Base-by-base conservation (phyloP, 1,140 invertebrate species). In the Sarcophaga bullata region DNA sequence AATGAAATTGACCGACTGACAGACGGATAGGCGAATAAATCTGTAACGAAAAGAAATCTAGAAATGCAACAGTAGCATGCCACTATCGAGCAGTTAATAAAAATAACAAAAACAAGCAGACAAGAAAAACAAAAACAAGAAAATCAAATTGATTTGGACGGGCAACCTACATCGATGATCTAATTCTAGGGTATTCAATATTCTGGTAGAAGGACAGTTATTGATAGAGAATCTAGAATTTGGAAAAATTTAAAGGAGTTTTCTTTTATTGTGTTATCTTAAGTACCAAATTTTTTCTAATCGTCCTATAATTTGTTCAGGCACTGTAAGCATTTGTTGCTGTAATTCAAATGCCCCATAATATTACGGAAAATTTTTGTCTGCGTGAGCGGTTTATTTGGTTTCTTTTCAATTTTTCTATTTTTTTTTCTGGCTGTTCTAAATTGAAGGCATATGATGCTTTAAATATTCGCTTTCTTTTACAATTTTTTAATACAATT, bases 51-150 rank as follows among this genome's bases (percentile, higher is more conserved):
- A 76, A 76, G n/a, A 25, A 76, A 75, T 13, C 37, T 10, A 8
- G 54, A 80, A 58, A 17, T 52, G 49, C 49, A 80, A 19, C 78
- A 48, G 46, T 13, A 52, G 6, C n/a, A n/a, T 9, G 4, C 15
- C 6, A 25, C n/a, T 37, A 68, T 19, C 54, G 37, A 50, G 48
- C 9, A 83, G 82, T 81, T 83, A 80, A 83, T 83, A 75, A 80
- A 80, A 80, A n/a, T n/a, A 25, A 76, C 68, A 80, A 47, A n/a
- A 15, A 73, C 7, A 10, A 73, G 10, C 37, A 73, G 5, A 76
- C 1, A 78, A 78, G 11, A 73, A 73, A 11, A 73, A 47, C 73
- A 76, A 17, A 13, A 76, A 1, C 15, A 6, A 48, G 3, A 76
- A 48, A 49, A 49, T 6, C 8, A n/a, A 48, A 76, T 48, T 48